These are phyloP conservation scores for Actinernus sp. DNA, from an alignment of 92 coral and sea anemone species.

Conservation along the genomic window DNA sequence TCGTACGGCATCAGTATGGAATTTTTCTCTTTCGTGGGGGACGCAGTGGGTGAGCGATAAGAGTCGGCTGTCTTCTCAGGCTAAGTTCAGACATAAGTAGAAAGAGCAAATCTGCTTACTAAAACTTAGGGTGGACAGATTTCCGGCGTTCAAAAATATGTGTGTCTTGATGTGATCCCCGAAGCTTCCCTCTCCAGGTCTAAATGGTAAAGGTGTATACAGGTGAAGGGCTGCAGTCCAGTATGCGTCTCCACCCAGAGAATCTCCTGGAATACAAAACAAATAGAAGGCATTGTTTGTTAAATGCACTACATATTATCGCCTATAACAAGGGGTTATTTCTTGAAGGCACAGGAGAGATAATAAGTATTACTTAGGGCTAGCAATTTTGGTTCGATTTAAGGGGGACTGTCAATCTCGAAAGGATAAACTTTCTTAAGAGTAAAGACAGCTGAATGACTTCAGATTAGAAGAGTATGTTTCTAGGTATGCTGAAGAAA, in stretches of 20 bases:
- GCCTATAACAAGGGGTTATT: no score
- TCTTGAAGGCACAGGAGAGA: no score
- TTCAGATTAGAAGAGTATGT: not conserved
- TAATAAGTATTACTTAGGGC: no score
- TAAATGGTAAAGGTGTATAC: conserved; percentile 92
- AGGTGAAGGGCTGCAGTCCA: conserved; percentile 95
- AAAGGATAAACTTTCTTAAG: no score
- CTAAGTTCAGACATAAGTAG: no score
- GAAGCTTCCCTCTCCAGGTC: conserved; percentile 91
- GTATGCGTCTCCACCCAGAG: conserved; percentile 90
- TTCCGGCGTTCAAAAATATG: conserved; percentile 84
- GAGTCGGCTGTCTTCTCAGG: no score
- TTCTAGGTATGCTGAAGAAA: not conserved
- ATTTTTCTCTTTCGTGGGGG: not conserved
- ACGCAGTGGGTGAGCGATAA: not conserved
- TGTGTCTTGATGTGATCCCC: conserved; percentile 93
- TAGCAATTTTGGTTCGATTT: no score
- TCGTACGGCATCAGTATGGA: not conserved
- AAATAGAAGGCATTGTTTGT: no score
- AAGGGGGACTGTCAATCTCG: no score
- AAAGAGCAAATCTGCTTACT: conserved; percentile 37
- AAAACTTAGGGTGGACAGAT: conserved; percentile 55
- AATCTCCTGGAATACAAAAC: conserved; percentile 82
- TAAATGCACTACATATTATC: no score
- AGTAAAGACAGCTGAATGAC: not conserved